phyloP scores from a whole-genome alignment of 2,888 invertebrate genomes.

The Lypha dubia region DNA sequence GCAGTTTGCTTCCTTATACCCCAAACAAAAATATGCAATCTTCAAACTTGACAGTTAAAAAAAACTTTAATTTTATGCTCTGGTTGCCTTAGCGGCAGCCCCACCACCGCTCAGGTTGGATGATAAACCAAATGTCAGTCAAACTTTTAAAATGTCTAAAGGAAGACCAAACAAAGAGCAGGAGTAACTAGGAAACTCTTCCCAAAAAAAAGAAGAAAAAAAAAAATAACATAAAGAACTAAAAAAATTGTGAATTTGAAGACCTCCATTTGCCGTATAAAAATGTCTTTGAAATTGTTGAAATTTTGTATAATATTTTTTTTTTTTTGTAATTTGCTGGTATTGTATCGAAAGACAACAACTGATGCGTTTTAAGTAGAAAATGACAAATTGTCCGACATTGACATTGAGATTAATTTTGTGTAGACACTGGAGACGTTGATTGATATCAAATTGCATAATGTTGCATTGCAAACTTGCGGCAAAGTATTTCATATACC shows the following conservation, averaged over 20 bases:
- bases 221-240: not conserved
- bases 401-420: slow-evolving; percentile 71
- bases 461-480: slow-evolving; percentile 50
- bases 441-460: slow-evolving; percentile 72
- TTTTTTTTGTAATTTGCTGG: too few species aligned
- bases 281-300: slow-evolving; percentile 64
- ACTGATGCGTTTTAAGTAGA: slow-evolving; percentile 67
- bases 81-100: slow-evolving; percentile 47
- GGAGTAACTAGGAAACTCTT: not conserved
- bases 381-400: slow-evolving; percentile 71
- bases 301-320: slow-evolving; percentile 24
- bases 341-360: slow-evolving; percentile 14
- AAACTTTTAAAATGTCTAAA: slow-evolving; percentile 47
- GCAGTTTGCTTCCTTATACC: slow-evolving; percentile 3
- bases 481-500: slow-evolving; percentile 26
- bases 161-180: not conserved
- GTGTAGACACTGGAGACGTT: slow-evolving; percentile 67
- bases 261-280: slow-evolving; percentile 36
- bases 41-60: slow-evolving; percentile 59
- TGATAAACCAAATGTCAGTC: slow-evolving; percentile 50
- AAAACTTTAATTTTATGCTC: slow-evolving; percentile 65
- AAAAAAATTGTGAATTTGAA: slow-evolving; percentile 55
- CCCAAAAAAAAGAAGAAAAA: not conserved
- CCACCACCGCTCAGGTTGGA: slow-evolving; percentile 41
- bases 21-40: slow-evolving; percentile 14